Percentiles rank a stretch among this genome's conserved stretches.
phyloP scores from a whole-genome alignment of 2,888 invertebrate genomes.

The Mesorhabditis spiculigera region DNA sequence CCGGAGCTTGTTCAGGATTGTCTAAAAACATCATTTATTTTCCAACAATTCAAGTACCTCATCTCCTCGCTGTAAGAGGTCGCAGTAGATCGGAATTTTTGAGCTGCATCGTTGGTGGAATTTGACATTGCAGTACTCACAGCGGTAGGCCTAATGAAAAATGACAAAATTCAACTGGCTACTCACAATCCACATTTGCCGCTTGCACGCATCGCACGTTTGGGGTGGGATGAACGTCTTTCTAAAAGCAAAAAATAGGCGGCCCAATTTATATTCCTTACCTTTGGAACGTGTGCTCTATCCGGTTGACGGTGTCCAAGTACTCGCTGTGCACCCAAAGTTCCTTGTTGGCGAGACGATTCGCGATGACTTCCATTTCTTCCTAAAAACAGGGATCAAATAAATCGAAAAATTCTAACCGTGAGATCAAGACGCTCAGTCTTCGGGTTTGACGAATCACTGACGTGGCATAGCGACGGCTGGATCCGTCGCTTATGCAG shows the following conservation, averaged over 20 bases:
- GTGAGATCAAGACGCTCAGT: slow-evolving; percentile 32
- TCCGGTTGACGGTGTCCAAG: slow-evolving; percentile 33
- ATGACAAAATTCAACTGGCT: slow-evolving; percentile 56
- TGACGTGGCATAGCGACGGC: slow-evolving; percentile 53
- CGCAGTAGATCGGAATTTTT: slow-evolving; percentile 54
- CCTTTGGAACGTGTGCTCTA: slow-evolving; percentile 11
- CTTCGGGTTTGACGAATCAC: slow-evolving; percentile 41
- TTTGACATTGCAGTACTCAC: slow-evolving; percentile 93
- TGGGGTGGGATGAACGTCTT: slow-evolving; percentile 95
- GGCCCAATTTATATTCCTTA: background rate
- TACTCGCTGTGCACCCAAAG: slow-evolving; percentile 55
- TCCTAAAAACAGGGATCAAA: slow-evolving; percentile 21
- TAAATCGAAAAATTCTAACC: slow-evolving; percentile 8
- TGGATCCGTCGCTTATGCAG: slow-evolving; percentile 26
- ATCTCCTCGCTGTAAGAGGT: slow-evolving; percentile 38
- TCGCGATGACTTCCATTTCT: slow-evolving; percentile 44
- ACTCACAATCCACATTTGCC: slow-evolving; percentile 72
- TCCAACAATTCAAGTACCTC: background rate
- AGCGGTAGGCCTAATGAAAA: slow-evolving; percentile 75
- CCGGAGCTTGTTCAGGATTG: background rate
- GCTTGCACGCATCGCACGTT: slow-evolving; percentile 90
- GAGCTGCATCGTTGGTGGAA: slow-evolving; percentile 86
- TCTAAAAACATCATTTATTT: background rate
- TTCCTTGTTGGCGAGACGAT: slow-evolving; percentile 40
- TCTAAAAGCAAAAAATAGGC: slow-evolving; percentile 58